These are phyloP conservation scores for Peromyscus nudipes DNA, from an alignment of 2,797 vertebrate genomes.

Conservation along the genomic window DNA sequence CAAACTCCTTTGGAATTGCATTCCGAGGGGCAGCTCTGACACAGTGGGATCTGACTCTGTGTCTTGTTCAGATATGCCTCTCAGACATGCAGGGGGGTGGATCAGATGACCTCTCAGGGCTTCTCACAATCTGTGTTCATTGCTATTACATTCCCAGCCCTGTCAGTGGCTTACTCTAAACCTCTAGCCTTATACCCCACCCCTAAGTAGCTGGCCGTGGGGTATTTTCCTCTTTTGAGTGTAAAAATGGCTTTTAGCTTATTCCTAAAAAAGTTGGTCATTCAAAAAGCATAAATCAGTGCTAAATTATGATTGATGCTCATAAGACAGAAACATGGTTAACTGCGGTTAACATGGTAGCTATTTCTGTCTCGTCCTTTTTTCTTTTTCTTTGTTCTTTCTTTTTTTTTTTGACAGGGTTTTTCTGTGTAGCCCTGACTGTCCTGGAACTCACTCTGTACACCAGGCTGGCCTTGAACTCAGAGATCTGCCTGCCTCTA, in stretches of 20 bases:
- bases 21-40: not conserved
- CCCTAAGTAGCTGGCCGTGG: not conserved
- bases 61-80: not conserved
- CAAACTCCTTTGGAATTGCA: not conserved
- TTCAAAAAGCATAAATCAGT: slow-evolving; percentile 2
- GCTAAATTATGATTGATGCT: not conserved
- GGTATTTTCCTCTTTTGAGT: not conserved
- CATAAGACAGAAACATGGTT: not conserved
- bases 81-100: not conserved
- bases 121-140: too few relatives aligned
- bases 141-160: too few relatives aligned
- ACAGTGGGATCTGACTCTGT: not conserved
- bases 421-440: not conserved
- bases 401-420: not conserved
- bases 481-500: not conserved
- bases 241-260: slow-evolving; percentile 32
- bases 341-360: not conserved
- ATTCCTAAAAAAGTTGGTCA: not conserved
- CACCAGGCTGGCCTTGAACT: not conserved
- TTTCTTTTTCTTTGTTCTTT: not conserved
- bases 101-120: not conserved
- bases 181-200: not conserved
- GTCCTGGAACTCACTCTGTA: not conserved
- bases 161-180: not conserved
- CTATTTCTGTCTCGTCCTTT: not conserved